Percentiles rank a stretch among this genome's conserved stretches.
Conservation (phyloP, 2,888 invertebrate species). For the Cyrtodaria siliqua region DNA sequence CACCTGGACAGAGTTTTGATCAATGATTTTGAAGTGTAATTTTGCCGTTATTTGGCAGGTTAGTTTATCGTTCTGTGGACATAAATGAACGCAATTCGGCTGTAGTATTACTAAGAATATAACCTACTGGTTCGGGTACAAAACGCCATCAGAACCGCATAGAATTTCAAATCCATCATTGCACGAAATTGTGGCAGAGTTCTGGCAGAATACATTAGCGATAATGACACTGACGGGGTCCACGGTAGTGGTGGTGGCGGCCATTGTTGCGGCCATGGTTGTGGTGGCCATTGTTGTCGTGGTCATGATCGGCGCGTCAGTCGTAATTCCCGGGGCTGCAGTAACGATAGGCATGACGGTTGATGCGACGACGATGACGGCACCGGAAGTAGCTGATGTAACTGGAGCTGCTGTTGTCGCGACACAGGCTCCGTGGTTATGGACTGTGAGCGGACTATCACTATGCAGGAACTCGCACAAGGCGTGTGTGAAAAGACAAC, state of each 20-base stretch:
- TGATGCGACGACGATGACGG: neutral
- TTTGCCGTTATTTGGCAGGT: too few relatives aligned
- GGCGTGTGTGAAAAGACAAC: conserved; percentile 61
- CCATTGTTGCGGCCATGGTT: neutral
- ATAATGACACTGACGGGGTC: conserved; percentile 28
- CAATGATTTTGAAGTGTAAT: too few relatives aligned
- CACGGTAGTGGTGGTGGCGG: neutral
- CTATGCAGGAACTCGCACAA: conserved; percentile 56
- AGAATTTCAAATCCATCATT: conserved; percentile 24
- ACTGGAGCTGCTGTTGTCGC: conserved; percentile 21
- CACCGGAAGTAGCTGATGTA: conserved; percentile 7
- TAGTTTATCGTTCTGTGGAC: too few relatives aligned
- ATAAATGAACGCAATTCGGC: too few relatives aligned
- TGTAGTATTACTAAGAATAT: too few relatives aligned
- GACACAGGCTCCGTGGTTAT: conserved; percentile 49
- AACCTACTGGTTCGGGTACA: conserved; percentile 56
- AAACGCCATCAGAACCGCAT: conserved; percentile 52
- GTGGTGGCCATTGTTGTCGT: neutral
- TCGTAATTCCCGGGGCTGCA: neutral
- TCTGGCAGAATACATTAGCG: conserved; percentile 54
- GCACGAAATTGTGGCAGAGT: conserved; percentile 33
- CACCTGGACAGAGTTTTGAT: too few relatives aligned
- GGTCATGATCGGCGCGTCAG: conserved; percentile 11
- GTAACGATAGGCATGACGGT: neutral
- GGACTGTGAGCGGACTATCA: conserved; percentile 19